phyloP scores from a whole-genome alignment of 2,113 vertebrate species.

The Percopsis transmontana region DNA sequence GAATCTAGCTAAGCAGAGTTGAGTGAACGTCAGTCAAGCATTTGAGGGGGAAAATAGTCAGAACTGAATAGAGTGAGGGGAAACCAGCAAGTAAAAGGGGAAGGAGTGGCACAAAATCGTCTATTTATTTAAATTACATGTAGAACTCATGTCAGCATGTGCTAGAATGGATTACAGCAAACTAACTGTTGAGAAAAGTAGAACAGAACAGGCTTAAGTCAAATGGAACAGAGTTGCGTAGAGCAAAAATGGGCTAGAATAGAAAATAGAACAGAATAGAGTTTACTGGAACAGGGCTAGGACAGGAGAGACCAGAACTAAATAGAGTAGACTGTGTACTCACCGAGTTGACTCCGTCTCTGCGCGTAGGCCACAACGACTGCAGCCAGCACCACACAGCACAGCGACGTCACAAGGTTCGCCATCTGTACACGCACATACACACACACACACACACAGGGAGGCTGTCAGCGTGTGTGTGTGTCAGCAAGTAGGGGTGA shows the following conservation, averaged over 20 bases:
- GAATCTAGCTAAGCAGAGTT: too few species aligned
- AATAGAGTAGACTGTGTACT: slow-evolving; percentile 67
- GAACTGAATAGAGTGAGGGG: too few species aligned
- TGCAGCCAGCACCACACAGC: slow-evolving; percentile 88
- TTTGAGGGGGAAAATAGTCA: too few species aligned
- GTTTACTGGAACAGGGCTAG: background rate
- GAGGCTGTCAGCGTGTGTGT: slow-evolving; percentile 59
- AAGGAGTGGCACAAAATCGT: too few species aligned
- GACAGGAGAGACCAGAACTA: background rate
- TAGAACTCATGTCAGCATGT: too few species aligned
- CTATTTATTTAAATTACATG: too few species aligned
- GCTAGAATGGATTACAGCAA: background rate
- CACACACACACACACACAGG: slow-evolving; percentile 42
- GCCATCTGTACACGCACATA: slow-evolving; percentile 89
- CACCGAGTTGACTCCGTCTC: slow-evolving; percentile 91
- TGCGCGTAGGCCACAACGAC: slow-evolving; percentile 90
- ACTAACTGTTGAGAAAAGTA: background rate
- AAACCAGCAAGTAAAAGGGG: too few species aligned
- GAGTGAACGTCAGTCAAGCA: too few species aligned
- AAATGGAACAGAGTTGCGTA: background rate
- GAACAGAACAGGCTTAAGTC: background rate
- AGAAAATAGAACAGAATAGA: background rate
- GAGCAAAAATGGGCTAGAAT: background rate
- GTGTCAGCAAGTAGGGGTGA: slow-evolving; percentile 42
- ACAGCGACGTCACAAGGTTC: slow-evolving; percentile 87